A percentile compares a stretch with the other conserved stretches of the same genome.
Conservation (phyloP, 2,113 vertebrate species). For the Scophthalmus maximus region DNA sequence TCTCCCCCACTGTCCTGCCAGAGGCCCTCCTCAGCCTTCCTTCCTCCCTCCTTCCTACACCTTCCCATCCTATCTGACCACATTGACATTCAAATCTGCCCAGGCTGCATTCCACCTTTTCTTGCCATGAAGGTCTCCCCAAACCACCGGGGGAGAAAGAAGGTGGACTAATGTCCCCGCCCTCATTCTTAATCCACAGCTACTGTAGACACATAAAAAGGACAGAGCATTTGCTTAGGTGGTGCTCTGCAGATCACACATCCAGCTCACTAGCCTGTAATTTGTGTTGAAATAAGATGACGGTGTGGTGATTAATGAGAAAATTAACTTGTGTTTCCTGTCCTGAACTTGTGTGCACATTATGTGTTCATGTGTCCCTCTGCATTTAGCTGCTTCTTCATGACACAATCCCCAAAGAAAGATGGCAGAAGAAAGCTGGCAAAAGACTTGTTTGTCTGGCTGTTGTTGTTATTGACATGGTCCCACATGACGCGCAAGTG, state of each 20-base stretch:
- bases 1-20: constrained; percentile 59
- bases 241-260: constrained; percentile 13
- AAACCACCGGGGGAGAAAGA: constrained; percentile 32
- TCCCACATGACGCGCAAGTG: constrained; percentile 64
- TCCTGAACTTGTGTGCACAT: neutral
- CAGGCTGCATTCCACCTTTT: constrained; percentile 56
- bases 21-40: constrained; percentile 52
- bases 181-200: constrained; percentile 42
- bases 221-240: constrained; percentile 3
- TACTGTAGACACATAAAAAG: constrained; percentile 31
- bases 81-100: constrained; percentile 82
- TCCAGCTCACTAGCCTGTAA: constrained; percentile 3
- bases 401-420: constrained; percentile 19
- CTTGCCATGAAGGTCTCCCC: constrained; percentile 54
- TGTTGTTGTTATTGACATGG: constrained; percentile 71
- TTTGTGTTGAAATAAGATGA: constrained; percentile 12
- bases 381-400: constrained; percentile 5
- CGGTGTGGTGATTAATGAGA: neutral
- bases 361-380: neutral
- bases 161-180: constrained; percentile 17
- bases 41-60: constrained; percentile 51
- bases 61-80: constrained; percentile 68
- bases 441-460: constrained; percentile 45
- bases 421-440: constrained; percentile 24
- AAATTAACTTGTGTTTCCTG: constrained; percentile 1